Percentiles rank a stretch among this genome's conserved stretches.
These are phyloP conservation scores for Peucedramus taeniatus DNA, from an alignment of 2,113 vertebrate species.

Conservation along the genomic window DNA sequence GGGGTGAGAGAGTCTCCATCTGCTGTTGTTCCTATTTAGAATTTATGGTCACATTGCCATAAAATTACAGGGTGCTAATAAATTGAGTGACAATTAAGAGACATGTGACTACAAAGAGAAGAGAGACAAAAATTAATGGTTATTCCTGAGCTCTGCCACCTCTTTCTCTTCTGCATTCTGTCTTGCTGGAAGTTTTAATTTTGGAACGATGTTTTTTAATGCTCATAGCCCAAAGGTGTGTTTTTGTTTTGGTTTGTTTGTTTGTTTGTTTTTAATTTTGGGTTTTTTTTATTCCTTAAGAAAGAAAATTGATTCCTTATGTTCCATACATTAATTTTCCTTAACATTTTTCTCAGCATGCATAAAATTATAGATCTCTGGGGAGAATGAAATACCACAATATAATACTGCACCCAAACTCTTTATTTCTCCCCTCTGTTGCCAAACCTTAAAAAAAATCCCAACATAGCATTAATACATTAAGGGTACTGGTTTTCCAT, in stretches of 20 bases:
- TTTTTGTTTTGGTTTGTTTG: neutral
- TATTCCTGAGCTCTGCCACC: neutral
- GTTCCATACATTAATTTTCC: slow-evolving; percentile 57
- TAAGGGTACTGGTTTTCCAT: neutral
- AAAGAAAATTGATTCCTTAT: slow-evolving; percentile 70
- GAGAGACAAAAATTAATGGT: neutral
- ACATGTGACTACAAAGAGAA: neutral
- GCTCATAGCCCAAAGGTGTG: slow-evolving; percentile 56
- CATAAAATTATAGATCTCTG: slow-evolving; percentile 60
- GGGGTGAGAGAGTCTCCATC: neutral
- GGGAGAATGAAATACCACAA: slow-evolving; percentile 64
- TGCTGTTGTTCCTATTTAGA: neutral
- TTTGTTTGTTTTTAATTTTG: neutral
- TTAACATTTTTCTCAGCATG: slow-evolving; percentile 62
- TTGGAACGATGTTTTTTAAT: neutral
- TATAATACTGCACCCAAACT: neutral
- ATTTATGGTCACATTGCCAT: neutral
- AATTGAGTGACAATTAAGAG: neutral
- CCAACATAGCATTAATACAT: slow-evolving; percentile 1
- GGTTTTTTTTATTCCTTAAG: neutral
- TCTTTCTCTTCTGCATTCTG: neutral
- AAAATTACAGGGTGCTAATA: neutral
- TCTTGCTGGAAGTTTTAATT: neutral
- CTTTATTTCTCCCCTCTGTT: slow-evolving; percentile 4
- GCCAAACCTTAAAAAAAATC: slow-evolving; percentile 52